phyloP scores from a whole-genome alignment of 2,113 vertebrate species.

The Thinocorus orbignyianus region DNA sequence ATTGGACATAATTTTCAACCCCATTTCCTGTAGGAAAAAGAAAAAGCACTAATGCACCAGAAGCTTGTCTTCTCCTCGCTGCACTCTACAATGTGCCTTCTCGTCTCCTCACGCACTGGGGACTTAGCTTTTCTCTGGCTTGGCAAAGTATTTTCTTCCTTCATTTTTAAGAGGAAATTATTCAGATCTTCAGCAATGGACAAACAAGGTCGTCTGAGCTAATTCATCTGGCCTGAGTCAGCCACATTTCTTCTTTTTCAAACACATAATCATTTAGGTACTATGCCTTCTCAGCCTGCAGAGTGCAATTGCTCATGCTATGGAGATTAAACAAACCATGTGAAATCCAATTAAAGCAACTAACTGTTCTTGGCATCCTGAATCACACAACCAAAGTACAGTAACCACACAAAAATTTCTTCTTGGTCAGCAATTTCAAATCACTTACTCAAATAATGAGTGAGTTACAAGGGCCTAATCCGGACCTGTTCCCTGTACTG shows the following conservation, averaged over 20 bases:
- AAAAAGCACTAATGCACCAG: neutral
- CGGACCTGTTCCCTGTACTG: neutral
- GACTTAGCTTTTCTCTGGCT: neutral
- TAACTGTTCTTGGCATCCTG: neutral
- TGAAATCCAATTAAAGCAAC: neutral
- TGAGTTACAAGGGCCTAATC: neutral
- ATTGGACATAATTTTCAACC: constrained; percentile 70
- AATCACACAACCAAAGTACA: neutral
- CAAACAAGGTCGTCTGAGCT: neutral
- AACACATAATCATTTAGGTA: neutral
- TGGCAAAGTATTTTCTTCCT: neutral
- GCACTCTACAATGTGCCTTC: neutral
- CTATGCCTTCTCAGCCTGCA: neutral
- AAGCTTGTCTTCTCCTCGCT: neutral
- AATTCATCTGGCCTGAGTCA: neutral
- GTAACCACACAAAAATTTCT: neutral
- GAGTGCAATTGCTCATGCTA: neutral
- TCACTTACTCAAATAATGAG: neutral
- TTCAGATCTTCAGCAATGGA: neutral
- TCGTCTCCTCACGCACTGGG: neutral
- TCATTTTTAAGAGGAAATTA: neutral
- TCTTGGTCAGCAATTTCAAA: neutral
- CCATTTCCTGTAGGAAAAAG: constrained; percentile 43
- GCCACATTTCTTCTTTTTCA: neutral
- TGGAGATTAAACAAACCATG: neutral